Evolutionary conservation across 2,797 vertebrate species (phyloP), one percentile per base, ranked within the genome.

Genomic region (Molossus molossus): DNA sequence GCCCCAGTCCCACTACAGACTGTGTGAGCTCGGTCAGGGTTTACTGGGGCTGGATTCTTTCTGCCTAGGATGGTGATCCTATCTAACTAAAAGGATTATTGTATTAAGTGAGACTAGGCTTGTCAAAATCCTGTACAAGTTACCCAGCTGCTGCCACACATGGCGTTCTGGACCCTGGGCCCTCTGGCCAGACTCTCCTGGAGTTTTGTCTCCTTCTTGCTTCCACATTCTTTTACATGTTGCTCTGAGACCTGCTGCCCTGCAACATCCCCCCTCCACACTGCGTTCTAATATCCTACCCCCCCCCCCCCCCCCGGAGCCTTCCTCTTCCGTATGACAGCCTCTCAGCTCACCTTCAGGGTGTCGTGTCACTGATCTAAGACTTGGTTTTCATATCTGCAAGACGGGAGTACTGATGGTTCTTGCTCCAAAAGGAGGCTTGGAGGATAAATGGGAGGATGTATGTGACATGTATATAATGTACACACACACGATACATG

Each of bases 1-100:
- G 27, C 60, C 9, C 23, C 20, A 3, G 57, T 10, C 75, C 50
- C 33, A 14, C 23, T 2, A 15, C 0, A 1, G 17, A 33, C 11
- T 14, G 11, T 27, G 33, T 33, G 76, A 50, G 45, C 13, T 75
- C 89, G 20, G 7, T 6, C 25, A 37, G 45, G 82, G 21, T 60
- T 94, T 70, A 87, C 45, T 57, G 18, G 64, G 40, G 10, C 62
- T 73, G 76, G 10, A 37, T 60, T 93, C 72, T 76, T 79, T 57
- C 60, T 62, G 37, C 14, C 2, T 15, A 64, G 45, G 45, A n/a
- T 1, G 37, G 18, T 45, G 45, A 69, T 3, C 60, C 6, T 40
- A n/a, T 25, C 60, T 45, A n/a, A 48, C 33, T 21, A 15, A 58
- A 82, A 45, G 75, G n/a, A 79, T 80, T 6, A 27, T 23, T 45